Evolutionary conservation across 2,888 invertebrate genomes (phyloP).

Genomic region (Gymnocheta viridis): DNA sequence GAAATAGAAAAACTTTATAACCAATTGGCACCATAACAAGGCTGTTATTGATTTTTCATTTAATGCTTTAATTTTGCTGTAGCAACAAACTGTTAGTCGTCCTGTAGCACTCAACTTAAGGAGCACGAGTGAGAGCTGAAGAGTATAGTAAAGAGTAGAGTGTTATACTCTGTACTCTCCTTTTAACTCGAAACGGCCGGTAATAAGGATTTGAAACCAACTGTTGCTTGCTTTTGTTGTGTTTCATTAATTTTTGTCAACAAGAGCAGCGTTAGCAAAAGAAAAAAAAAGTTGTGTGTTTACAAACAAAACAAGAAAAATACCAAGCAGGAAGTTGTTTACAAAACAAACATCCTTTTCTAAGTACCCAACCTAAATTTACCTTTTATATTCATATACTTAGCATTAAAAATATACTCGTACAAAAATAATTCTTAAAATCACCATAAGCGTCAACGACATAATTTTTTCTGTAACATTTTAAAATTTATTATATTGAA

Average conservation of each 20-base stretch:
- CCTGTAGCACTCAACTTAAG: conserved; percentile 24
- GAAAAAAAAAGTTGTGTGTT: conserved; percentile 20
- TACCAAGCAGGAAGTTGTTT: conserved; percentile 57
- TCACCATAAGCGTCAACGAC: neutral
- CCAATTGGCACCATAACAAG: conserved; percentile 58
- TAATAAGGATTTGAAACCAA: conserved; percentile 23
- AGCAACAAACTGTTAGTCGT: conserved; percentile 28
- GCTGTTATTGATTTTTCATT: conserved; percentile 68
- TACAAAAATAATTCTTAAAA: neutral
- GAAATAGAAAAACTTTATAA: conserved; percentile 21
- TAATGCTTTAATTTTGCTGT: conserved; percentile 43
- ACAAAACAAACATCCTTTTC: conserved; percentile 49
- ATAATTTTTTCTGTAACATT: neutral
- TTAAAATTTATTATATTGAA: conserved; percentile 34
- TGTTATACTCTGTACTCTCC: conserved; percentile 23
- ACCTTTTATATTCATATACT: neutral
- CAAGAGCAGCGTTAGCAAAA: neutral
- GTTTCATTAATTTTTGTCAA: conserved; percentile 11
- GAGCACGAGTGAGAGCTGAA: neutral
- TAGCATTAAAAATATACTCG: neutral
- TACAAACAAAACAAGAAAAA: conserved; percentile 58
- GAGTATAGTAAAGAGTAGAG: no score
- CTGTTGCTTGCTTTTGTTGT: conserved; percentile 42
- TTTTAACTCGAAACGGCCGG: conserved; percentile 18
- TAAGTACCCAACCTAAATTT: conserved; percentile 26